Base-by-base conservation (phyloP, 2,113 vertebrate species). In the Motacilla alba region DNA sequence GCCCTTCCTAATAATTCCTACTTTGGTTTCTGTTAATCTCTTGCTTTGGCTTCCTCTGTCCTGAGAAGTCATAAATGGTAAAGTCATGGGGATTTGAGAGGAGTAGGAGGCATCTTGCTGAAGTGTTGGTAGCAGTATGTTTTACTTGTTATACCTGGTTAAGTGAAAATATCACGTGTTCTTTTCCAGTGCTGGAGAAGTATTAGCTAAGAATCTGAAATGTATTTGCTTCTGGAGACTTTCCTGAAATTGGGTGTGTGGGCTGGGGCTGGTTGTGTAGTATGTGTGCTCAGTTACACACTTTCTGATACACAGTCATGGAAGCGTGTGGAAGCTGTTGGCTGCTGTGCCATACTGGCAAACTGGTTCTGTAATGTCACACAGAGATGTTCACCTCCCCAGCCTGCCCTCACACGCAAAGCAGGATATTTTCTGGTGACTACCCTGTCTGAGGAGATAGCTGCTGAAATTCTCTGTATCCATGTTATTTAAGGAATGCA, bases 281-380 rank as follows among this genome's bases (percentile, higher is more conserved):
- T 5, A 4, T 3, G 21, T 23, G 2, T 17, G 27, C 33, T 53
- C 21, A 8, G n/a, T 28, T 35, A 24, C 39, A 7, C 6, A 0
- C 14, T 64, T 13, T 2, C 28, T 49, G 41, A 30, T 27, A 7
- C 2, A 30, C 35, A 26, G 26, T 11, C 14, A 8, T 6, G 43
- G 63, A 8, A 64, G 13, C 14, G 3, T 0, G 33, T 67, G n/a
- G 14, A 55, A 85, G 46, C 19, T 59, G 33, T 30, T 56, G 80
- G 41, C 70, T 70, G 67, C 58, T 75, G 7, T 22, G 67, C 53
- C 27, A 3, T 9, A 2, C 59, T 13, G 50, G 58, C 30, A 50
- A 41, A 37, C n/a, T 39, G 50, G 20, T 47, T 87, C 68, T 75
- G 59, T 64, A 18, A 11, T 5, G n/a, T 35, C 47, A 5, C 28